phyloP scores from a whole-genome alignment of 2,888 invertebrate species.

The Hirtodrosophila duncani region DNA sequence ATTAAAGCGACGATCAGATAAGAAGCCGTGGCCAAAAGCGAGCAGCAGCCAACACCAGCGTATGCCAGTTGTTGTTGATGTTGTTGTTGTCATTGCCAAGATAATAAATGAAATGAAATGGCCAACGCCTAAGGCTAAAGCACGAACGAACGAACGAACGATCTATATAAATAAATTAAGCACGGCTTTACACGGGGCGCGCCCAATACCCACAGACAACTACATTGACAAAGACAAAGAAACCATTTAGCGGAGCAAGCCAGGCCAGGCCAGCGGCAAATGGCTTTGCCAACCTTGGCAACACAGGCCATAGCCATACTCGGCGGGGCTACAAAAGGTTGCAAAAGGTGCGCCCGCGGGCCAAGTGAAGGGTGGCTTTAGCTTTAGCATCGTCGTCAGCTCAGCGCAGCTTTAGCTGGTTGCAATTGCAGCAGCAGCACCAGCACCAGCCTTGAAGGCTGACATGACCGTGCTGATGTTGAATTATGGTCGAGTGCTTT shows the following conservation, averaged over 20 bases:
- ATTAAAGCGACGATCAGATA: slow-evolving; percentile 69
- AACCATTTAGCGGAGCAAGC: no score
- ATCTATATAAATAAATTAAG: slow-evolving; percentile 69
- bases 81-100: slow-evolving; percentile 20
- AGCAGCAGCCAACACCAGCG: slow-evolving; percentile 18
- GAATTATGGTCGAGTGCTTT: slow-evolving; percentile 64
- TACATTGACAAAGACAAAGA: slow-evolving; percentile 8
- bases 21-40: slow-evolving; percentile 47
- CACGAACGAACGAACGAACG: slow-evolving; percentile 45
- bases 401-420: no score
- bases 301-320: no score
- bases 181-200: slow-evolving; percentile 56
- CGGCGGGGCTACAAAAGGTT: slow-evolving; percentile 53
- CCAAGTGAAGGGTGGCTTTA: slow-evolving; percentile 65
- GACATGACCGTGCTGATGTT: slow-evolving; percentile 50
- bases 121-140: slow-evolving; percentile 67
- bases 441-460: slow-evolving; percentile 45
- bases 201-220: slow-evolving; percentile 48
- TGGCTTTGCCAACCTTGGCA: no score
- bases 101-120: slow-evolving; percentile 57
- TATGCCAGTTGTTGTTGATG: slow-evolving; percentile 7
- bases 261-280: no score
- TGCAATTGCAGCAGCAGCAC: slow-evolving; percentile 51
- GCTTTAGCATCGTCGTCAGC: no score
- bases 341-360: slow-evolving; percentile 15